Base-by-base conservation (phyloP, 2,888 invertebrate species). In the Heliconius erato region DNA sequence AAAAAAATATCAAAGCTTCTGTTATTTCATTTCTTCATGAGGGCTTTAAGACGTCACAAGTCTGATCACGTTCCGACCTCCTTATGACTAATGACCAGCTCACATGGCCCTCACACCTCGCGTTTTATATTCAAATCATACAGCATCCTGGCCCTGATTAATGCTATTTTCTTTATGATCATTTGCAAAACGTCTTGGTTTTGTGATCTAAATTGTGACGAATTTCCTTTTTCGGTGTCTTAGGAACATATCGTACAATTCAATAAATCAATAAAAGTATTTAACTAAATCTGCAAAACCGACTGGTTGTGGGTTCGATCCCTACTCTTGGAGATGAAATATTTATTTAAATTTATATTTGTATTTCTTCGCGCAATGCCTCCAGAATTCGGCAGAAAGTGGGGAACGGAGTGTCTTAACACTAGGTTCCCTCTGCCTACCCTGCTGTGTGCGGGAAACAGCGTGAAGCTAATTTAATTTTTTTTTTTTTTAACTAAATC, bases 41-140 rank as follows among this genome's bases (percentile, higher is more conserved):
- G 83, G 74, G 83, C 89, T 90, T 79, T 49, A 74, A 59, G 63
- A 71, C 74, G 91, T 92, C 93, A 91, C 90, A 88, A 86, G 83
- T 87, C 95, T 87, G 90, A 89, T 94, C 95, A 95, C 95, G 95
- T 94, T 83, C 88, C 85, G 88, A 88, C 88, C 91, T 91, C 87
- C 92, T 94, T 94, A 95, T 96, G 95, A 96, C 94, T 96, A 95
- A 96, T 96, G 95, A 95, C 92, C 89, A 92, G 94, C 94, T 95
- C 95, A 94, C 93, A 95, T 91, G 54, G 90, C 90, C 88, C 88
- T 89, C 91, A 88, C 88, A 88, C 89, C 87, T 88, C 87, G 85
- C 89, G 90, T 92, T 95, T 95, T 95, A 94, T 95, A 95, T 95
- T 95, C 95, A 96, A 95, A 96, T 95, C 94, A 93, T 92, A 93